Evolutionary conservation across 1,140 invertebrate genomes (phyloP), one percentile per base, ranked within the genome.

Genomic region (Drosophila bocqueti): DNA sequence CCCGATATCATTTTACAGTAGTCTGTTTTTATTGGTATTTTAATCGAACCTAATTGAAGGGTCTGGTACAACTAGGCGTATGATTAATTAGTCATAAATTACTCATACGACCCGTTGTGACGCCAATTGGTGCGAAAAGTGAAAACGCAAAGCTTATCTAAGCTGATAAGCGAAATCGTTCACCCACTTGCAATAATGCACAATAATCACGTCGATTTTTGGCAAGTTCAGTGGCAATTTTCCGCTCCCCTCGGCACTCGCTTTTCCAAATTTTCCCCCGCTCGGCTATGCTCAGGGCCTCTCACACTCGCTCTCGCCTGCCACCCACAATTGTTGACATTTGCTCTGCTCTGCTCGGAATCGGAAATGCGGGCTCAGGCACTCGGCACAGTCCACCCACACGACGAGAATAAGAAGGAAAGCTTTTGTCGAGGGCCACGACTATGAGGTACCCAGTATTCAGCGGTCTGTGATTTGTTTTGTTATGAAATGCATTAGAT

Each of bases 301-400:
- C 75, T 78, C 75, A 43, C 75, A 71, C 52, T 60, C 47, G 24
- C 59, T 65, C 79, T 26, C 15, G 15, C 40, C 52, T 26, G 43
- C 38, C 57, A 62, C 81, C 77, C 81, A 81, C 83, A 78, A 52
- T 76, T 83, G 80, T 72, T 79, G 76, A 52, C 61, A 66, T 71
- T 73, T 73, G 62, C 47, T 52, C 36, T 13, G 34, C 38, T 63
- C 69, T 59, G 59, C 29, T 69, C 38, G 52, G 58, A 77, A 84
- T 90, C 78, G 78, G 66, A 80, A 87, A 87, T 87, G 75, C 84
- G 64, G 85, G 55, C 64, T 76, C 64, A 38, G 45, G 64, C 83
- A 73, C 76, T 60, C 78, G 43, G 43, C 49, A 59, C 24, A 47
- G 31, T 57, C 47, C 65, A 52, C 64, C 66, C 63, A 64, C 45